Conservation (phyloP, 2,797 vertebrate genomes). For the Varecia variegata region DNA sequence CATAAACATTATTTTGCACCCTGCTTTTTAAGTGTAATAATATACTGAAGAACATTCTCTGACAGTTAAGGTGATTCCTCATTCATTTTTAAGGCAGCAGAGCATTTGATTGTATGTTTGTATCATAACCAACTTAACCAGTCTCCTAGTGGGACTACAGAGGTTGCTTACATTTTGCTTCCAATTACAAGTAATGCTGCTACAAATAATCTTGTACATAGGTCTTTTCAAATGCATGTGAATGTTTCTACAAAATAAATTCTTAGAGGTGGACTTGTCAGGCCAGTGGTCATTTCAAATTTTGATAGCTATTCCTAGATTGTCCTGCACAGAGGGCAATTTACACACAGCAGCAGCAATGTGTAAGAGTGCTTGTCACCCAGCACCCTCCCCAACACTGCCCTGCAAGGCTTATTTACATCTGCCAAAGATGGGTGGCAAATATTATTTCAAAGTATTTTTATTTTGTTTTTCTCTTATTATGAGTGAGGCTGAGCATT, state of each 20-base stretch:
- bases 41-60: background rate
- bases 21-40: background rate
- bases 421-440: background rate
- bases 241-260: slow-evolving; percentile 44
- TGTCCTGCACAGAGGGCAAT: background rate
- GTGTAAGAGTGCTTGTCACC: background rate
- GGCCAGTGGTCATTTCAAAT: slow-evolving; percentile 10
- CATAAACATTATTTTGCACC: background rate
- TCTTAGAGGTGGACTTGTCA: background rate
- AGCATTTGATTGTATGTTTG: background rate
- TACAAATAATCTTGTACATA: background rate
- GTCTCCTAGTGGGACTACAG: background rate
- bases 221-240: slow-evolving; percentile 27
- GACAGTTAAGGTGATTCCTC: background rate
- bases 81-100: background rate
- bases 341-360: background rate
- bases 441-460: background rate
- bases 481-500: background rate
- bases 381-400: background rate
- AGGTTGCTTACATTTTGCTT: slow-evolving; percentile 29
- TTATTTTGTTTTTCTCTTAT: background rate
- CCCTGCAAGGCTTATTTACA: background rate
- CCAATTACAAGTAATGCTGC: background rate
- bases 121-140: slow-evolving; percentile 26
- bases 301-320: background rate